Evolutionary conservation across 2,113 vertebrate genomes (phyloP), one percentile per base, ranked within the genome.

Genomic region (Salvelinus fontinalis): DNA sequence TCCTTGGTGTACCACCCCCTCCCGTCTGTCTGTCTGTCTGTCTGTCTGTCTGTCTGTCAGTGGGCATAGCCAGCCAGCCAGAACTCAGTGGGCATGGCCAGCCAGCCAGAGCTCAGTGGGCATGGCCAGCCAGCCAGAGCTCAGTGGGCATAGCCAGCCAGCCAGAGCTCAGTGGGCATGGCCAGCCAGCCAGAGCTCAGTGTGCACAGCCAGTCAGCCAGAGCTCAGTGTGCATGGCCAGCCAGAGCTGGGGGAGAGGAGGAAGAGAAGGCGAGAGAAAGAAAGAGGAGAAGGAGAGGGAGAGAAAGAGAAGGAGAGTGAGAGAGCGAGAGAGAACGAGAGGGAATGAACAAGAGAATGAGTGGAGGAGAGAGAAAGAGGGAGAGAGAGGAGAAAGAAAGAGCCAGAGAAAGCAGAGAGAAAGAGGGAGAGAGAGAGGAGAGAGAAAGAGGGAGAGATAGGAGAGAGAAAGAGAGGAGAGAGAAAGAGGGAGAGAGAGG

Each of bases 21-120:
- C 13, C 27, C 2, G 27, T 29, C 9, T 85, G 79, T 68, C 74
- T 74, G 70, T 78, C 75, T 31, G 48, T 88, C 84, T 5, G 27
- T 27, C 14, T 84, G 79, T 67, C 27, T 3, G 27, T 27, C 84
- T 5, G 27, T 27, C 14, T 84, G 79, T 68, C 9, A 67, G 78
- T 64, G 68, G 68, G 74, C 59, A 79, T 49, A 70, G 79, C 77
- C 83, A 59, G 20, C 27, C 27, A 27, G 2, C 34, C 18, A 44
- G 54, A 49, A 34, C 4, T 12, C 27, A 27, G 27, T 27, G 27
- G 27, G 27, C 27, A 27, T 27, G 1, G 27, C 27, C 27, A 27
- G 27, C 2, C 27, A 27, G 27, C 27, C 27, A 27, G 27, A 27
- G 27, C 27, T 27, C 27, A 27, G 27, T 27, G 70, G 66, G 74